These are phyloP conservation scores for Hippocampus abdominalis DNA, from an alignment of 2,113 vertebrate species.

Conservation along the genomic window DNA sequence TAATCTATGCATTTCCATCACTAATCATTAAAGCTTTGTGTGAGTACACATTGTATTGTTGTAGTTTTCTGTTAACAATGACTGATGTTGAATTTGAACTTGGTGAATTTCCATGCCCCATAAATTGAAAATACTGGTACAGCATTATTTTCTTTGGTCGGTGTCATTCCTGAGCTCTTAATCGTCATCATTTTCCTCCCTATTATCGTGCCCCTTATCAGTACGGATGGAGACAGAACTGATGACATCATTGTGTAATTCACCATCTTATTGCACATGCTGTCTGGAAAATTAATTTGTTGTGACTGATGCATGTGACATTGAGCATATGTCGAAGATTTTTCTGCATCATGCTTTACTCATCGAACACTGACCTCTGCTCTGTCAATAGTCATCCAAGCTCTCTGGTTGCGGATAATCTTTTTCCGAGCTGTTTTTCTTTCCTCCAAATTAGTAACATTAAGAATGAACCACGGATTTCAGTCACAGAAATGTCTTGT, in stretches of 20 bases:
- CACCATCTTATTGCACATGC: neutral
- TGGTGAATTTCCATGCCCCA: neutral
- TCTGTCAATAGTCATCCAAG: neutral
- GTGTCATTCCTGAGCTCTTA: neutral
- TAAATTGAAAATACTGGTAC: neutral
- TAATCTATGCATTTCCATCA: neutral
- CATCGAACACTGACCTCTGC: slow-evolving; percentile 11
- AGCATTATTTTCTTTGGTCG: neutral
- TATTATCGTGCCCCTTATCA: neutral
- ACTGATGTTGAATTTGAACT: neutral
- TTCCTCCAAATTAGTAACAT: neutral
- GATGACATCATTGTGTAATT: neutral
- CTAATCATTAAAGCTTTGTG: neutral
- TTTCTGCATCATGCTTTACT: slow-evolving; percentile 8
- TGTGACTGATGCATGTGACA: neutral
- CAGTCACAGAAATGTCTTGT: neutral
- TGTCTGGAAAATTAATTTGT: slow-evolving; percentile 2
- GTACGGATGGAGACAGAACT: too few relatives aligned
- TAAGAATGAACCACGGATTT: neutral
- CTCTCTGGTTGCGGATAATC: neutral
- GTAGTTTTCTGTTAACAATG: neutral
- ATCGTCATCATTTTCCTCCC: neutral
- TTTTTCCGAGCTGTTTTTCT: neutral
- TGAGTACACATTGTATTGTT: neutral
- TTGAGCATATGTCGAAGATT: neutral